These are phyloP conservation scores for Zaprionus nigranus DNA, from an alignment of 1,140 invertebrate genomes.

Conservation along the genomic window DNA sequence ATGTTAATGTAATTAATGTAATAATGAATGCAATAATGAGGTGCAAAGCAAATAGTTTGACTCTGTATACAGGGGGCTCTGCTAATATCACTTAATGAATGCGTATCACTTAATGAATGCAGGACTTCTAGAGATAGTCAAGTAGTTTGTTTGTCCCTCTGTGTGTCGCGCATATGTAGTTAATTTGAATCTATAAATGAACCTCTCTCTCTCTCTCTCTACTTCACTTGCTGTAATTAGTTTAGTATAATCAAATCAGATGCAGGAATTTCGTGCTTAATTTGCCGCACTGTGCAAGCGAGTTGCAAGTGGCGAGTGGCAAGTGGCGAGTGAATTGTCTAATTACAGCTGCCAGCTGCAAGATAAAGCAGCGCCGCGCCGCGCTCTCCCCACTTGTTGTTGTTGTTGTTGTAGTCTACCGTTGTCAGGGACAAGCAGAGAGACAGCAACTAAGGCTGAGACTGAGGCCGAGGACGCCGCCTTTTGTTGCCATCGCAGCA, in stretches of 20 bases:
- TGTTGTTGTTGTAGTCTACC: slow-evolving; percentile 41
- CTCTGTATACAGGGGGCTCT: no score
- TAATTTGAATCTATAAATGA: background rate
- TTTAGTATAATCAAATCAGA: slow-evolving; percentile 2
- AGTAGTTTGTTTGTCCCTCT: no score
- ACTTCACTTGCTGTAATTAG: background rate
- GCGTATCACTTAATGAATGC: no score
- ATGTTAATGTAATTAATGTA: no score
- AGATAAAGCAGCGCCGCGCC: slow-evolving; percentile 38
- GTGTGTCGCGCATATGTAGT: background rate
- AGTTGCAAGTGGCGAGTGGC: slow-evolving; percentile 28
- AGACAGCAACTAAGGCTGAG: slow-evolving; percentile 24
- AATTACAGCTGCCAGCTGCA: slow-evolving; percentile 80
- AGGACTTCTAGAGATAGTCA: no score
- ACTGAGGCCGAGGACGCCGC: slow-evolving; percentile 25
- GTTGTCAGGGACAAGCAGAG: slow-evolving; percentile 45
- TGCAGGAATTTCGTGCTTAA: background rate
- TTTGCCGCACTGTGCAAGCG: background rate
- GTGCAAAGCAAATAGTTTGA: no score
- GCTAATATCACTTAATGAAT: no score
- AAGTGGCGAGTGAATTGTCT: slow-evolving; percentile 76
- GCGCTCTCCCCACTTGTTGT: slow-evolving; percentile 6
- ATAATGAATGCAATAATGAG: no score
- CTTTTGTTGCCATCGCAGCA: slow-evolving; percentile 61
- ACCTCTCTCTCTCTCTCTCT: background rate